These are phyloP conservation scores for Deilephila elpenor DNA, from an alignment of 2,888 invertebrate species.

Conservation along the genomic window DNA sequence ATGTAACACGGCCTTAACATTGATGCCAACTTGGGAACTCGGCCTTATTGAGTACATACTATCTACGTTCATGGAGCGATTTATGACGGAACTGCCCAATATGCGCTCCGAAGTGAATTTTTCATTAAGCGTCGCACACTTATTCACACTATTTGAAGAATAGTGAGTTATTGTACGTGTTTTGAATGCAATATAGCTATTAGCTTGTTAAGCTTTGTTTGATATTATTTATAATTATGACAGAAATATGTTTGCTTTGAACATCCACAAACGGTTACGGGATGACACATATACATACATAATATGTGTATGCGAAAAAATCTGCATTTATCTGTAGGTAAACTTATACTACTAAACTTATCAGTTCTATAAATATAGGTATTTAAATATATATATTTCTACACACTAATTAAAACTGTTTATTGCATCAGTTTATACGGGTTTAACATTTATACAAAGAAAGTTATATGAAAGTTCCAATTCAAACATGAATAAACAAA, in stretches of 20 bases:
- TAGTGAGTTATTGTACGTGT: neutral
- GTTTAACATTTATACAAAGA: neutral
- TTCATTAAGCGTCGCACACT: neutral
- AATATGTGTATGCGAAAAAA: too few species aligned
- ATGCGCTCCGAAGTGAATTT: neutral
- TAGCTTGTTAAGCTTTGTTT: too few species aligned
- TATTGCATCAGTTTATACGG: neutral
- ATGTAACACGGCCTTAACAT: conserved; percentile 81
- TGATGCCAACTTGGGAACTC: conserved; percentile 56
- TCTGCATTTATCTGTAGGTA: too few species aligned
- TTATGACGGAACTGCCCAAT: conserved; percentile 22
- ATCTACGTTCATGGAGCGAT: conserved; percentile 11
- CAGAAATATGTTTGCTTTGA: too few species aligned
- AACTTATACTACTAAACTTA: too few species aligned
- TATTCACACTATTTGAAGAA: conserved; percentile 4
- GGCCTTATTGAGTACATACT: conserved; percentile 48
- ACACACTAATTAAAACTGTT: neutral
- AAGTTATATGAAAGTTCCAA: neutral
- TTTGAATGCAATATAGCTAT: too few species aligned
- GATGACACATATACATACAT: too few species aligned
- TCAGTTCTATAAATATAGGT: too few species aligned
- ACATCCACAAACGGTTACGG: too few species aligned
- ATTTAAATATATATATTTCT: too few species aligned
- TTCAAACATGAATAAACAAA: conserved; percentile 7
- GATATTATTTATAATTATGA: too few species aligned